phyloP scores from a whole-genome alignment of 2,113 vertebrate species.

The Erythrocercus mccallii region DNA sequence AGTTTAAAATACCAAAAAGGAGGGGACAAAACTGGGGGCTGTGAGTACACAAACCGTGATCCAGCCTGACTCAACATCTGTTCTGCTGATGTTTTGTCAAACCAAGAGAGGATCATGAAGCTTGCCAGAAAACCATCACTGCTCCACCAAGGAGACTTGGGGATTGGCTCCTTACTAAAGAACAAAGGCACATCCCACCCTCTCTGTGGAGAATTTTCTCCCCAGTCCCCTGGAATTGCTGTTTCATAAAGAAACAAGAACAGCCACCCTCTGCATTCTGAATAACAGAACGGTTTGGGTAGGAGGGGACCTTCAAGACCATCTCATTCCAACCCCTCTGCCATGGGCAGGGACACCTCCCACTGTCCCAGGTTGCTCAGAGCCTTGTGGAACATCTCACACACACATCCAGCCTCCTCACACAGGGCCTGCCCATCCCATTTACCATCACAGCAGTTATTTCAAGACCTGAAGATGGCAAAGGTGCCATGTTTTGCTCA shows the following conservation, averaged over 20 bases:
- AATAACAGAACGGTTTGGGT: not conserved
- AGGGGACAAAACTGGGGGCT: not conserved
- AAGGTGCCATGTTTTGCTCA: not conserved
- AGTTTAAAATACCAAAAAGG: not conserved
- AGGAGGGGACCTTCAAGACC: not conserved
- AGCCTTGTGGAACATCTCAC: not conserved
- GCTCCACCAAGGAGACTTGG: not conserved
- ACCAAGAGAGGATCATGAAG: not conserved
- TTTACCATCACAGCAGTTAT: not conserved
- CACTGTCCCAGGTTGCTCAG: not conserved
- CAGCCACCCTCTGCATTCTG: not conserved
- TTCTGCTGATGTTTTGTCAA: not conserved
- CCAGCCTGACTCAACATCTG: not conserved
- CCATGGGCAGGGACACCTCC: not conserved
- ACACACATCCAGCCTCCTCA: not conserved
- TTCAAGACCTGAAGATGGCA: not conserved
- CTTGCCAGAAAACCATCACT: not conserved
- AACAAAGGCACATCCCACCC: not conserved
- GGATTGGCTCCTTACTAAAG: not conserved
- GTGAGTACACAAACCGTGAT: not conserved
- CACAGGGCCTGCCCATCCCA: not conserved
- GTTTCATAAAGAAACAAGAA: not conserved
- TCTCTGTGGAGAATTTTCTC: not conserved
- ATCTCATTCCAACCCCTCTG: not conserved
- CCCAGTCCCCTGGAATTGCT: rapidly evolving